Base-by-base conservation (phyloP, 1,140 invertebrate species). In the Cylas formicarius region DNA sequence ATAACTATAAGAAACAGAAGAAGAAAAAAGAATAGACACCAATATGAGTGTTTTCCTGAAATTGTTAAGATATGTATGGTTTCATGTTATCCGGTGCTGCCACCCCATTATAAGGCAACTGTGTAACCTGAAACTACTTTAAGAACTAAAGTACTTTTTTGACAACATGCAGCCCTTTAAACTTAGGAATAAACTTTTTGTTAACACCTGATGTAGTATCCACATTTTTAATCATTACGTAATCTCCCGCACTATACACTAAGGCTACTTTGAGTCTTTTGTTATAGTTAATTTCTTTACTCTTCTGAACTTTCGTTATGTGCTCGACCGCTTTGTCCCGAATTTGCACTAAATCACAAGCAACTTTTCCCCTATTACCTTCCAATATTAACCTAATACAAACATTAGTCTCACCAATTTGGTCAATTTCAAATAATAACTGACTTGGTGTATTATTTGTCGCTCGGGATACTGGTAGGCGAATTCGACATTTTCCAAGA, bases 161-260 rank as follows among this genome's bases (percentile, higher is more conserved):
- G 10, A 63, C 31, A 21, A 47, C 14, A 40, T 60, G 61, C 5
- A 56, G 59, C 8, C 57, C 54, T 46, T 53, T 53, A 44, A 54
- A 60, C 36, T 48, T 47, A 7, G 59, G 56, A 11, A 54, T 27
- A 37, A 58, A 20, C 37, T 61, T 60, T 34, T 50, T 53, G 21
- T 52, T 58, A 22, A 52, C 40, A 1, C 59, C 59, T 3, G 41
- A n/a, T 14, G 54, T 55, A 23, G 32, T 36, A 43, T 55, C 53
- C 19, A 50, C 14, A 40, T 61, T 60, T 28, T 14, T 46, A 13
- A 61, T 31, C 50, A 61, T 53, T 21, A 61, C 50, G 34, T 49
- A 55, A 47, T 63, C 59, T 17, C 51, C 53, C 4, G 44, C 19
- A 14, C 36, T 8, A 41, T 63, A 61, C 19, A 31, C 34, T 16